Conservation (phyloP, 2,113 vertebrate genomes). For the Pipra filicauda region DNA sequence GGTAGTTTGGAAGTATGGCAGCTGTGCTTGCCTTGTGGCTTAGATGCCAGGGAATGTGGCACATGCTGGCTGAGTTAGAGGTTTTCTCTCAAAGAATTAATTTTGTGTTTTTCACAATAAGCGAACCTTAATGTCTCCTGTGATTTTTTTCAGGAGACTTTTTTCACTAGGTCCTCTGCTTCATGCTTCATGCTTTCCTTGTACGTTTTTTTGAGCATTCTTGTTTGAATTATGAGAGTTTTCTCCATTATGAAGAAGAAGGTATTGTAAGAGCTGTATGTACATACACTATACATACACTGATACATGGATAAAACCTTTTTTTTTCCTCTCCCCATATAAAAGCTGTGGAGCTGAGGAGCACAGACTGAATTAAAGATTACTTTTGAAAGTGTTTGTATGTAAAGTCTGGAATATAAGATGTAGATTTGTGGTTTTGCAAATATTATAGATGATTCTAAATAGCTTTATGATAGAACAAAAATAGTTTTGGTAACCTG, state of each 20-base stretch:
- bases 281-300: not conserved
- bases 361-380: not conserved
- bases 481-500: not conserved
- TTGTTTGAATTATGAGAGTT: not conserved
- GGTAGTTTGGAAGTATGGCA: not conserved
- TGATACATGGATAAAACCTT: not conserved
- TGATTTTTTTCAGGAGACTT: not conserved
- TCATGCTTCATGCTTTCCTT: not conserved
- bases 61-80: not conserved
- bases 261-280: not conserved
- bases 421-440: not conserved
- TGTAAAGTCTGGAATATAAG: not conserved
- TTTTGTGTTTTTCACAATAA: not conserved
- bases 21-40: not conserved
- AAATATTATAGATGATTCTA: not conserved
- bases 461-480: not conserved
- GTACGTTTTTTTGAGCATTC: not conserved
- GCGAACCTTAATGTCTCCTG: not conserved
- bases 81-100: not conserved
- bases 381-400: not conserved
- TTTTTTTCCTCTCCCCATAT: not conserved
- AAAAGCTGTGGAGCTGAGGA: not conserved
- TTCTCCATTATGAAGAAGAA: not conserved
- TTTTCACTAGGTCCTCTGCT: not conserved
- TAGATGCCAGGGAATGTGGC: accelerated